These are phyloP conservation scores for Drosophila sordidula DNA, from an alignment of 2,888 invertebrate species.

Conservation along the genomic window DNA sequence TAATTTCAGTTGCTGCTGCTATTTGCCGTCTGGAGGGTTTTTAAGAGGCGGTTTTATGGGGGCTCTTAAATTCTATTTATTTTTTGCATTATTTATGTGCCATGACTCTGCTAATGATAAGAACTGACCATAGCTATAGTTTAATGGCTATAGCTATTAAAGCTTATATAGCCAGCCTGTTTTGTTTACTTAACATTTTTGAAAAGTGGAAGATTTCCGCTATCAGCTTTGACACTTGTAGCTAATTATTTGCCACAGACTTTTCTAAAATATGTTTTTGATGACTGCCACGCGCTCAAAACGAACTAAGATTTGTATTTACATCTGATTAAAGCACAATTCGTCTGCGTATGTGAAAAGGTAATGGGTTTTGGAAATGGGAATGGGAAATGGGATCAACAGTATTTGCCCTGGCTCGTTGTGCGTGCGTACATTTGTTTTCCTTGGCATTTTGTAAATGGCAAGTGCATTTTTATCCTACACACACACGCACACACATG, in stretches of 20 bases:
- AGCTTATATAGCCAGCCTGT: neutral
- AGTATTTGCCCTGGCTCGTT: neutral
- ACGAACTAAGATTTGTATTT: conserved; percentile 23
- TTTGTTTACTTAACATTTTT: conserved; percentile 1
- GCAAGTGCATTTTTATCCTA: conserved; percentile 27
- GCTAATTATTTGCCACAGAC: conserved; percentile 55
- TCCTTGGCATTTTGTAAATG: conserved; percentile 47
- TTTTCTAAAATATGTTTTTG: conserved; percentile 25
- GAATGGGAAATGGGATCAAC: conserved; percentile 17
- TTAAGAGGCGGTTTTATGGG: conserved; percentile 1
- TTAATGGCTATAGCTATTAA: conserved; percentile 6
- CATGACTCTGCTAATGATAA: conserved; percentile 27
- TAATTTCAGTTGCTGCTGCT: conserved; percentile 8
- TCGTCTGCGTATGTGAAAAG: neutral
- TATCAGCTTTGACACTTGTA: conserved; percentile 41
- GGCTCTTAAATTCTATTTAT: conserved; percentile 6
- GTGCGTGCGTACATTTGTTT: conserved; percentile 2
- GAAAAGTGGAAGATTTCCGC: conserved; percentile 4
- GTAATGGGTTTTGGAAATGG: conserved; percentile 1
- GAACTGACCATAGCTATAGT: conserved; percentile 27
- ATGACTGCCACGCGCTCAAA: conserved; percentile 50
- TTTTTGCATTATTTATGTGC: conserved; percentile 8
- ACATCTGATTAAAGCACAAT: conserved; percentile 41
- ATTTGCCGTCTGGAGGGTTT: neutral
- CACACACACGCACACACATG: neutral